Conservation (phyloP, 2,113 vertebrate genomes). For the Caloenas nicobarica region DNA sequence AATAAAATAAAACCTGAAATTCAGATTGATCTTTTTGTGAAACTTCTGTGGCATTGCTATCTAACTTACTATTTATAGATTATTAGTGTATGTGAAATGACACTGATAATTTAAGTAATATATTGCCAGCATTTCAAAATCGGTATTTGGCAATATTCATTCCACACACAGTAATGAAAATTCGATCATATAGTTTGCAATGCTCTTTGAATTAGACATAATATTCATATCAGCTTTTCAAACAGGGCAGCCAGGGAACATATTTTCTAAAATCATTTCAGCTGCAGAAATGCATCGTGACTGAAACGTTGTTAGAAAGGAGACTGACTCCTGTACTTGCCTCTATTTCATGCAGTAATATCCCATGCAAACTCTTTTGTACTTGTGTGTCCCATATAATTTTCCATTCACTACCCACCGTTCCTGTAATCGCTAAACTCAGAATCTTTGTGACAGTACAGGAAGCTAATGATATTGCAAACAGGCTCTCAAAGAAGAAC, state of each 20-base stretch:
- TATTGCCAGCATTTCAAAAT: background rate
- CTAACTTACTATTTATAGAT: background rate
- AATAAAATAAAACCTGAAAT: background rate
- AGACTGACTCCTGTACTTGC: background rate
- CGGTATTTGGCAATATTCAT: background rate
- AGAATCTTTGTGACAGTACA: background rate
- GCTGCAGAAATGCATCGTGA: background rate
- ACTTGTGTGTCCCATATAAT: background rate
- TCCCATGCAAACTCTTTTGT: background rate
- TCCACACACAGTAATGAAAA: constrained; percentile 21
- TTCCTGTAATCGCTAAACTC: background rate
- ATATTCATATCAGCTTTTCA: constrained; percentile 9
- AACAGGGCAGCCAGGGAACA: background rate
- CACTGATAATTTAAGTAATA: background rate
- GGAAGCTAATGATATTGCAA: background rate
- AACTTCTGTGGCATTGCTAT: background rate
- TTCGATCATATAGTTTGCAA: background rate
- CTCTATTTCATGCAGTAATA: background rate
- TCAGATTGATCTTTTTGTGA: background rate
- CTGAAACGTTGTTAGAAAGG: background rate
- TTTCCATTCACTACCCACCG: background rate
- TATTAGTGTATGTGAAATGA: background rate
- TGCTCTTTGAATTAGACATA: background rate
- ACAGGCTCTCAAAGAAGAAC: background rate
- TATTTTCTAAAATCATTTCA: constrained; percentile 3